phyloP scores from a whole-genome alignment of 2,113 vertebrate genomes.

The Dunckerocampus dactyliophorus region DNA sequence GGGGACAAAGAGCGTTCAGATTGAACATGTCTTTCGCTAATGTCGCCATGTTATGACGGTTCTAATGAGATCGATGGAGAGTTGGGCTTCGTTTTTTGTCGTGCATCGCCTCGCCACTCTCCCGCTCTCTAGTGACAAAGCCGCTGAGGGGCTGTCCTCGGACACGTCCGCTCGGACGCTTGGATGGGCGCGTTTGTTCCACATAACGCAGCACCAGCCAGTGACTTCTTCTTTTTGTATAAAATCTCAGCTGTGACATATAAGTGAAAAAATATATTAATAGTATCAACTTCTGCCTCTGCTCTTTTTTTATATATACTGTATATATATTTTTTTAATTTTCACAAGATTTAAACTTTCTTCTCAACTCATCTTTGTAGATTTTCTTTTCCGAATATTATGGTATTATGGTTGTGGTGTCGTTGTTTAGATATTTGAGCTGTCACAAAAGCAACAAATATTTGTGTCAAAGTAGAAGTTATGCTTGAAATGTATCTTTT shows the following conservation, averaged over 20 bases:
- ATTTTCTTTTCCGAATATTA: too few relatives aligned
- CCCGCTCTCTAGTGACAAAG: conserved; percentile 10
- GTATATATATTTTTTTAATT: too few relatives aligned
- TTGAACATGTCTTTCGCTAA: conserved; percentile 56
- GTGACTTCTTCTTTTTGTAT: too few relatives aligned
- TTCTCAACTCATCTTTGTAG: too few relatives aligned
- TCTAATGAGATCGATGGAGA: conserved; percentile 70
- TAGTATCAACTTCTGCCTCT: too few relatives aligned
- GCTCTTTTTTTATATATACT: too few relatives aligned
- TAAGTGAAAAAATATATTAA: too few relatives aligned
- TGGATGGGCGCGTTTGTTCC: conserved; percentile 59
- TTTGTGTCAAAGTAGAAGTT: too few relatives aligned
- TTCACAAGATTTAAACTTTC: neutral
- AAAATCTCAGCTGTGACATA: neutral
- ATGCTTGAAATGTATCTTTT: too few relatives aligned
- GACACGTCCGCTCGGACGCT: conserved; percentile 56
- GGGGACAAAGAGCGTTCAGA: conserved; percentile 28
- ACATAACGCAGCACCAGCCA: conserved; percentile 51
- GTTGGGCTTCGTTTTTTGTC: conserved; percentile 56
- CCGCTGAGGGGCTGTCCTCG: conserved; percentile 53
- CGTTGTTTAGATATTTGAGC: too few relatives aligned
- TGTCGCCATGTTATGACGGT: conserved; percentile 61
- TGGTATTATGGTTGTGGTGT: too few relatives aligned
- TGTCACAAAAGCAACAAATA: too few relatives aligned
- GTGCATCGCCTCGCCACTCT: conserved; percentile 39